Base-by-base conservation (phyloP, 2,113 vertebrate genomes). In the Pagrus major region DNA sequence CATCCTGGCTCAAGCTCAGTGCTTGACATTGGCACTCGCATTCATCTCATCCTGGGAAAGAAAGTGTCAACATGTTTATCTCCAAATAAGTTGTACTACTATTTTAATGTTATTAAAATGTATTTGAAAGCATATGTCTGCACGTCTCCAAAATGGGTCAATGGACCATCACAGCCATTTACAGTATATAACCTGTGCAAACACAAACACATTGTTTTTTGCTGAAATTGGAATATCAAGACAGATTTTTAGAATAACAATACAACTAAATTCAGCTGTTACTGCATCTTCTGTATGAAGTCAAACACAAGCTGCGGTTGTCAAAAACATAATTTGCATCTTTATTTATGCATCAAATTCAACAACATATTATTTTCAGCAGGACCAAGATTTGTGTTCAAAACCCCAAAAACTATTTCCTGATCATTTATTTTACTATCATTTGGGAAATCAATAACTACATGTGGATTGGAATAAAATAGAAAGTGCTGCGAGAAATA, bases 321-420 rank as follows among this genome's bases (percentile, higher is more conserved):
- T 61, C 37, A 25, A 60, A 84, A 81, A 79, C 70, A 68, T 52
- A 0, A 52, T 59, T 51, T 78, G 18, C 16, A 54, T 60, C 27
- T 85, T 83, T 84, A 85, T 78, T 83, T 25, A 68, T 60, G 63
- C 44, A 70, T 54, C 11, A 64, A 25, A 35, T 47, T 51, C 7
- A 56, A 66, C 4, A 25, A 63, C 44, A 84, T 29, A 23, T 69
- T 8, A 47, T 23, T 39, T 63, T 66, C 21, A 37, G 33, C 27
- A 44, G 16, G 21, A 60, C 31, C 21, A 64, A 61, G 20, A 33
- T 2, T 47, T 29, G 5, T 23, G 9, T 46, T 58, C 9, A 69
- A 52, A 49, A 35, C 29, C 5, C 12, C 5, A 39, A 21, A 33
- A 33, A 23, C 14, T 5, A 8, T 35, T 6, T 68, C 7, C 55